These are phyloP conservation scores for Girardinichthys multiradiatus DNA, from an alignment of 2,113 vertebrate species.

Conservation along the genomic window DNA sequence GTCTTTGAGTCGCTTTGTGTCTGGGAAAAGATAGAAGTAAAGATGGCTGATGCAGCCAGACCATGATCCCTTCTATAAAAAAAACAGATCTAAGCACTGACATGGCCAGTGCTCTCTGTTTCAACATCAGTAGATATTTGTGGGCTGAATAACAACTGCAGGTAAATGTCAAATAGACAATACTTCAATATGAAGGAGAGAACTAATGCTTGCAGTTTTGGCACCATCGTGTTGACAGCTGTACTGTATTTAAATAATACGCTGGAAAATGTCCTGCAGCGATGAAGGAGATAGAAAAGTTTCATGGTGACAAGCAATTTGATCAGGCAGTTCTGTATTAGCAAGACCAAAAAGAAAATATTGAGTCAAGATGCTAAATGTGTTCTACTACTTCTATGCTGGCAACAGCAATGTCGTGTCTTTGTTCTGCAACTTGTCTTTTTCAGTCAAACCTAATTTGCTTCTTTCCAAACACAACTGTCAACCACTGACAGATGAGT, in stretches of 20 bases:
- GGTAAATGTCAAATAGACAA: conserved; percentile 5
- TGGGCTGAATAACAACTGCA: not conserved
- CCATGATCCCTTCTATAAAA: conserved; percentile 28
- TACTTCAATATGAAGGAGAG: not conserved
- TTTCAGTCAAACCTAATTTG: conserved; percentile 3
- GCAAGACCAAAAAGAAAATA: not conserved
- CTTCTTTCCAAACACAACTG: not conserved
- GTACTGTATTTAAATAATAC: not conserved
- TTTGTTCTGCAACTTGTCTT: not conserved
- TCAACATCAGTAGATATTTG: conserved; percentile 10
- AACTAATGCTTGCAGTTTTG: not conserved
- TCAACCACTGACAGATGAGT: not conserved
- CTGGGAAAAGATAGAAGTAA: conserved; percentile 29
- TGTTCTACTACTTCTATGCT: not conserved
- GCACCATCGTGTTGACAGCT: not conserved
- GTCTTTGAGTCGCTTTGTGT: conserved; percentile 31
- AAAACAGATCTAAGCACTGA: conserved; percentile 12
- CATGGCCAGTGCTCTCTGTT: conserved; percentile 4
- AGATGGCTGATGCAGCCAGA: conserved; percentile 46
- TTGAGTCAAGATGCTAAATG: not conserved
- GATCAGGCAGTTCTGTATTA: not conserved
- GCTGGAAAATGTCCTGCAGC: not conserved
- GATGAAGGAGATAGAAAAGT: conserved; percentile 1
- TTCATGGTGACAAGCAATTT: not conserved
- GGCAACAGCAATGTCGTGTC: not conserved